Evolutionary conservation across 2,888 invertebrate genomes (phyloP).

Genomic region (Lamproptera curius): DNA sequence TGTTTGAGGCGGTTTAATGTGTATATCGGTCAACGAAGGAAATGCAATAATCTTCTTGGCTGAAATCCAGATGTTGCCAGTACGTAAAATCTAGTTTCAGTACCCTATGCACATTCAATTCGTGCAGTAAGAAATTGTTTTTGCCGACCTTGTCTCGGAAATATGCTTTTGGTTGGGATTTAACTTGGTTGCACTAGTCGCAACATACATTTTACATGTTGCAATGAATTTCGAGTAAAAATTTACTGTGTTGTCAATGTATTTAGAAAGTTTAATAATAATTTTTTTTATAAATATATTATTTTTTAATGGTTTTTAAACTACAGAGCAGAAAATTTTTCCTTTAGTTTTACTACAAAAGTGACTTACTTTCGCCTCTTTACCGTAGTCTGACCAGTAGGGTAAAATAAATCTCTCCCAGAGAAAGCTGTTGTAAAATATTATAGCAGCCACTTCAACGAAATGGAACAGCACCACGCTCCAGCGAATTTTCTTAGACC

Average conservation of each 20-base stretch:
- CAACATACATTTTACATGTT: no score
- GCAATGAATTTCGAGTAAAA: no score
- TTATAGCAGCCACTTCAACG: constrained; percentile 86
- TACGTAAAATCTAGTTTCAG: no score
- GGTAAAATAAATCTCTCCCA: constrained; percentile 87
- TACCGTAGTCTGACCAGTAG: constrained; percentile 82
- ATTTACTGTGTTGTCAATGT: no score
- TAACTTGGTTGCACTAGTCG: no score
- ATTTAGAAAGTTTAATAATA: no score
- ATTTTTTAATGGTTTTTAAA: background rate
- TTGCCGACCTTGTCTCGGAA: no score
- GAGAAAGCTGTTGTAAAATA: constrained; percentile 89
- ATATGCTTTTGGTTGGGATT: no score
- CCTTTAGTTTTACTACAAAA: no score
- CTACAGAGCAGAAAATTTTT: no score
- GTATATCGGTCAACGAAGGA: constrained; percentile 7
- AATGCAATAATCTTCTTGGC: constrained; percentile 14
- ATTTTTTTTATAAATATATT: no score
- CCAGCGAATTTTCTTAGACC: constrained; percentile 87
- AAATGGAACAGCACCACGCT: constrained; percentile 82
- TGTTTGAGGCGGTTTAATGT: constrained; percentile 1
- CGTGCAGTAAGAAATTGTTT: no score
- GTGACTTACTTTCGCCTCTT: constrained; percentile 54
- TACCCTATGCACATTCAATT: constrained; percentile 10
- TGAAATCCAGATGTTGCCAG: constrained; percentile 2